These are phyloP conservation scores for Dicycla oo DNA, from an alignment of 2,888 invertebrate genomes.

Conservation along the genomic window DNA sequence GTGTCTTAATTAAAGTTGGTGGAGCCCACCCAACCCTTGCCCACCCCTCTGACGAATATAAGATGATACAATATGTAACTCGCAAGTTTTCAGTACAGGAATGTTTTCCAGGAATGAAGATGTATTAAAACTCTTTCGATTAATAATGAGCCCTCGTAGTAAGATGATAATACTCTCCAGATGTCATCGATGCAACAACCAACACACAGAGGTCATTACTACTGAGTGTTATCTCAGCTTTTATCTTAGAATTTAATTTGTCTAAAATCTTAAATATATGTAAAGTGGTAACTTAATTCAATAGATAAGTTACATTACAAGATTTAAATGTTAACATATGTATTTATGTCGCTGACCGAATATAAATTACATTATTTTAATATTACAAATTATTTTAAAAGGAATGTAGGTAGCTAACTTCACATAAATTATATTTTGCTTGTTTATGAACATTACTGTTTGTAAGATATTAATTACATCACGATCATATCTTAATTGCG, in stretches of 20 bases:
- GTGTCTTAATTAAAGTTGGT: conserved; percentile 84
- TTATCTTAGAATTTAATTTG: conserved; percentile 42
- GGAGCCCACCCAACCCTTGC: conserved; percentile 53
- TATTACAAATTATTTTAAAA: conserved; percentile 17
- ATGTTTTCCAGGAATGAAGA: background rate
- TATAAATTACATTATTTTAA: conserved; percentile 32
- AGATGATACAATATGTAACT: conserved; percentile 40
- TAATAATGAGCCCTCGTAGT: background rate
- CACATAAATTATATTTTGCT: conserved; percentile 38
- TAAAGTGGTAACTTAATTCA: conserved; percentile 53
- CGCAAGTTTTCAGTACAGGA: conserved; percentile 16
- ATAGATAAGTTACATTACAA: conserved; percentile 46
- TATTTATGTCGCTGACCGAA: conserved; percentile 40
- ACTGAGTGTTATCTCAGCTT: conserved; percentile 36
- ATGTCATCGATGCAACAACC: conserved; percentile 17
- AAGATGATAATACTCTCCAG: background rate
- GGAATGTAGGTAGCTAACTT: conserved; percentile 10
- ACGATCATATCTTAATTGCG: conserved; percentile 55
- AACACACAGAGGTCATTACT: conserved; percentile 35
- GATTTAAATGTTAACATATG: conserved; percentile 54
- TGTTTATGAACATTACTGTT: conserved; percentile 31
- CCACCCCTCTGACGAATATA: conserved; percentile 37
- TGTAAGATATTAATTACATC: conserved; percentile 50
- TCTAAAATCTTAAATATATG: conserved; percentile 48
- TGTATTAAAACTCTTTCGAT: background rate